Conservation (phyloP, 2,113 vertebrate species). For the Pogonocichla stellata region DNA sequence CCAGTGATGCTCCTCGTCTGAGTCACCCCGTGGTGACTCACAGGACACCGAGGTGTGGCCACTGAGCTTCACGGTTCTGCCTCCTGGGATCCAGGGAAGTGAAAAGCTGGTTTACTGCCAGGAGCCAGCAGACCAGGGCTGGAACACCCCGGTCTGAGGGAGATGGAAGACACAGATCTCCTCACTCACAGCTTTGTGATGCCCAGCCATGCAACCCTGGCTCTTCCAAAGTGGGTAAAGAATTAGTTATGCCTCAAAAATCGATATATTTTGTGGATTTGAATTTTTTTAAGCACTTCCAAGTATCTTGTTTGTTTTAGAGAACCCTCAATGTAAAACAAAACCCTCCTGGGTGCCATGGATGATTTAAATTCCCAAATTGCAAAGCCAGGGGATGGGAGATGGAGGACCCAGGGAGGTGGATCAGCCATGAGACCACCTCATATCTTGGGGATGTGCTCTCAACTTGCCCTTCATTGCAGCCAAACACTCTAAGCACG, state of each 20-base stretch:
- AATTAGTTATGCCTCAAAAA: neutral
- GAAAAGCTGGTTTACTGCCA: neutral
- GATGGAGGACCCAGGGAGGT: neutral
- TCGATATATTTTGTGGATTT: fast-evolving
- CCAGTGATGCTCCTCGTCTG: fast-evolving
- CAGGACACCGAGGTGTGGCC: neutral
- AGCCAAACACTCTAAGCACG: neutral
- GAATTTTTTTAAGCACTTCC: fast-evolving
- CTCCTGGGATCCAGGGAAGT: neutral
- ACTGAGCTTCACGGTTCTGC: fast-evolving
- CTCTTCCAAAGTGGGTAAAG: fast-evolving
- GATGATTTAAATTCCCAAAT: fast-evolving
- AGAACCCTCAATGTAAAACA: neutral
- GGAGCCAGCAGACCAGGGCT: neutral
- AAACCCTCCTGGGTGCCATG: neutral
- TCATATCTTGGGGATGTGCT: fast-evolving
- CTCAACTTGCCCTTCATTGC: too few relatives aligned
- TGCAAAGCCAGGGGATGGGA: neutral
- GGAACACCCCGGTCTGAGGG: fast-evolving
- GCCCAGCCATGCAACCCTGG: neutral
- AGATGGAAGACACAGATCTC: neutral
- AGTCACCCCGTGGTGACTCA: fast-evolving
- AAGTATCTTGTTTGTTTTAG: neutral
- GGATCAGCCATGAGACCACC: fast-evolving
- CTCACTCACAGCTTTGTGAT: fast-evolving